These are phyloP conservation scores for Teinopalpus imperialis DNA, from an alignment of 2,888 invertebrate genomes.

Conservation along the genomic window DNA sequence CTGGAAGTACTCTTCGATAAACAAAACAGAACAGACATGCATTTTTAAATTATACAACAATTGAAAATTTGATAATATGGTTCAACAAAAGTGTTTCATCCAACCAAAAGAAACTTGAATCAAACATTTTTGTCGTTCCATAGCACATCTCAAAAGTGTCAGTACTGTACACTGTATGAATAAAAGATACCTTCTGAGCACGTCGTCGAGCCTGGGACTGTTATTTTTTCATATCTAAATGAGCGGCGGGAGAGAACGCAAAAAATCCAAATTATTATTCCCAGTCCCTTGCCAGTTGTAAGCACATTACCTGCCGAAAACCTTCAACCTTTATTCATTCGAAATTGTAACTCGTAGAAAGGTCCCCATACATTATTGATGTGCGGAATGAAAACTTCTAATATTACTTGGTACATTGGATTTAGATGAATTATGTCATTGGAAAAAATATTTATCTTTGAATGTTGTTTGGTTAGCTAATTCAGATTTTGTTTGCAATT, in stretches of 20 bases:
- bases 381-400: constrained; percentile 29
- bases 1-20: no score
- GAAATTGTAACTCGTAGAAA: constrained; percentile 34
- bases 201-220: constrained; percentile 31
- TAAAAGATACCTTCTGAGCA: constrained; percentile 32
- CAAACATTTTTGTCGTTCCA: constrained; percentile 19
- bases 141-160: constrained; percentile 24
- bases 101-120: constrained; percentile 1
- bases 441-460: constrained; percentile 20
- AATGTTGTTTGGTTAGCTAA: constrained; percentile 18
- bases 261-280: constrained; percentile 51
- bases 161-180: constrained; percentile 29
- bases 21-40: no score
- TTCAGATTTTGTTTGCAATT: constrained; percentile 18
- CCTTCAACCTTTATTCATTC: constrained; percentile 35
- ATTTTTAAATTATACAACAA: no score
- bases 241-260: constrained; percentile 36
- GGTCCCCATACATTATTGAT: constrained; percentile 35
- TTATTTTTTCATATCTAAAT: constrained; percentile 54
- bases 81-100: background rate
- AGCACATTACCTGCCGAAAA: constrained; percentile 36
- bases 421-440: constrained; percentile 9
- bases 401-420: constrained; percentile 24
- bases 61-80: constrained; percentile 4
- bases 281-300: constrained; percentile 40